phyloP scores from a whole-genome alignment of 2,888 invertebrate species.

The Cephus runcator region DNA sequence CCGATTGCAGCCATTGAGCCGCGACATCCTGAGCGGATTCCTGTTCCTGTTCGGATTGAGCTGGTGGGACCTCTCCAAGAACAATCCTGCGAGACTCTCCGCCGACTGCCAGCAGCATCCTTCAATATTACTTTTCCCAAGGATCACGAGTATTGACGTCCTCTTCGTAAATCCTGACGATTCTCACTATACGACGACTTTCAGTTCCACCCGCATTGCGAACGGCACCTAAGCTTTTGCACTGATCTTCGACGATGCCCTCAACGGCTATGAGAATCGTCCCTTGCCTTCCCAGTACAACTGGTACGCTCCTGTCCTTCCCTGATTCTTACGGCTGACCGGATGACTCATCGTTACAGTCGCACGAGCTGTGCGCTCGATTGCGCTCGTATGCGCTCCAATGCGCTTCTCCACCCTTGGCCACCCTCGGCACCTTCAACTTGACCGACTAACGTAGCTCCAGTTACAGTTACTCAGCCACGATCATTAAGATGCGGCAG shows the following conservation, averaged over 20 bases:
- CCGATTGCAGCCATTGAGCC: slow-evolving; percentile 48
- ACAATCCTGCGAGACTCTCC: slow-evolving; percentile 66
- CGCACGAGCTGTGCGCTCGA: neutral
- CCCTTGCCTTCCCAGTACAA: neutral
- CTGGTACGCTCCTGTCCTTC: neutral
- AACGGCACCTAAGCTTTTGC: neutral
- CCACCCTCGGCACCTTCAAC: neutral
- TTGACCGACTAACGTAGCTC: neutral
- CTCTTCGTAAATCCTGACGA: neutral
- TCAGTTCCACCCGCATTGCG: neutral
- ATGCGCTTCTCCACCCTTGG: neutral
- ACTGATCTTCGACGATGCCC: neutral
- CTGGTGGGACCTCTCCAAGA: slow-evolving; percentile 59
- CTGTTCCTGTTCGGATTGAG: slow-evolving; percentile 55
- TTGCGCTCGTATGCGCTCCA: neutral
- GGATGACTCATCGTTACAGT: neutral
- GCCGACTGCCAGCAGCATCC: slow-evolving; percentile 70
- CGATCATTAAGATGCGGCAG: neutral
- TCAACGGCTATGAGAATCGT: neutral
- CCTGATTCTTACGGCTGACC: neutral
- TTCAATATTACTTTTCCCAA: slow-evolving; percentile 44
- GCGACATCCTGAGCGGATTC: slow-evolving; percentile 61
- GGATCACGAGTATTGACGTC: neutral
- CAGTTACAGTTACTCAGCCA: neutral
- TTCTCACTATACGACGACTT: neutral